Evolutionary conservation across 37 sponge, comb jelly and placozoan species (phyloP).

Genomic region (Theonella swinhoei): DNA sequence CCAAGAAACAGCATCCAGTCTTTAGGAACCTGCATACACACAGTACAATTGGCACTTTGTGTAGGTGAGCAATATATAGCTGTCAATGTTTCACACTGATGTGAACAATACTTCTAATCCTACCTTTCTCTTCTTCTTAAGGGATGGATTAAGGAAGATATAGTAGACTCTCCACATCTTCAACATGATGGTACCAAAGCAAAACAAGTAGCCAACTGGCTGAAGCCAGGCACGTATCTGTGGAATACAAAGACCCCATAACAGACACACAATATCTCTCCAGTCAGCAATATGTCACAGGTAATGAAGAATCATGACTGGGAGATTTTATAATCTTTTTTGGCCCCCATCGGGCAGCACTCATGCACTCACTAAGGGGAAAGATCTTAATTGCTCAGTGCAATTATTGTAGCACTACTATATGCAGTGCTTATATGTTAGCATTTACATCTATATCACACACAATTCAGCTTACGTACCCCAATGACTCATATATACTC

Average conservation of each 20-base stretch:
- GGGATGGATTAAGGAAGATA: constrained; percentile 43
- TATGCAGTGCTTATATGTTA: neutral
- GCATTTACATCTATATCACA: too few relatives aligned
- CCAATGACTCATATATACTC: constrained; percentile 4
- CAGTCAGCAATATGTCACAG: neutral
- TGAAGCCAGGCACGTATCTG: constrained; percentile 43
- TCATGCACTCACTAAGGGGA: neutral
- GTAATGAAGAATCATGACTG: neutral
- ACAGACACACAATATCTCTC: too few relatives aligned
- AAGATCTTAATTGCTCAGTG: neutral
- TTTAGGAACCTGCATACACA: neutral
- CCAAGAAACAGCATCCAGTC: constrained; percentile 51
- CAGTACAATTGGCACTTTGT: neutral
- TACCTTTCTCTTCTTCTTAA: constrained; percentile 6
- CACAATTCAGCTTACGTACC: too few relatives aligned
- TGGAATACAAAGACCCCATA: too few relatives aligned
- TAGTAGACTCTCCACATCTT: constrained; percentile 60
- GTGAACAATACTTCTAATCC: neutral
- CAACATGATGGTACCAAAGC: constrained; percentile 48
- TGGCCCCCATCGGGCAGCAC: too few relatives aligned
- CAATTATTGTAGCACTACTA: neutral
- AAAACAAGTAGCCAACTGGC: constrained; percentile 27
- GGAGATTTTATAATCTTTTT: too few relatives aligned
- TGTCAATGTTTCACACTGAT: constrained; percentile 20
- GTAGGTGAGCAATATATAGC: neutral